Percentiles rank a stretch among this genome's conserved stretches.
These are phyloP conservation scores for Philereme vetulata DNA, from an alignment of 2,888 invertebrate genomes.

Conservation along the genomic window DNA sequence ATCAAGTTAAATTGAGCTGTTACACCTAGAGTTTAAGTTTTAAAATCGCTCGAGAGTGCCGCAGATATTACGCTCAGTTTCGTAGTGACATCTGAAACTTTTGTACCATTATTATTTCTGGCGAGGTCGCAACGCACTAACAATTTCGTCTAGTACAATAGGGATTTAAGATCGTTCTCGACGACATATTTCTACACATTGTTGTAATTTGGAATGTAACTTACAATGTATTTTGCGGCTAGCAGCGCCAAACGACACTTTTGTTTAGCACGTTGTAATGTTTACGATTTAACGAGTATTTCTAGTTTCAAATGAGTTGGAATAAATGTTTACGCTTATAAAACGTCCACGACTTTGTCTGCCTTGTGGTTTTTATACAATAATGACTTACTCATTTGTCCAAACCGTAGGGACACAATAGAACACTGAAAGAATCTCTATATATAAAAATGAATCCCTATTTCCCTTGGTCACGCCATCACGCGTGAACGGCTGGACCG, in stretches of 20 bases:
- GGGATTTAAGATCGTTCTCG: conserved; percentile 38
- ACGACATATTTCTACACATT: conserved; percentile 48
- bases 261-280: conserved; percentile 7
- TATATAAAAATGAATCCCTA: too few relatives aligned
- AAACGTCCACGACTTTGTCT: too few relatives aligned
- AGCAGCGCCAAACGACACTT: conserved; percentile 22
- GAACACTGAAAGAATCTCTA: too few relatives aligned
- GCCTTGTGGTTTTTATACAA: too few relatives aligned
- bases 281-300: conserved; percentile 22
- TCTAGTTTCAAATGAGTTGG: conserved; percentile 19
- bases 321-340: not conserved
- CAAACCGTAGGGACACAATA: too few relatives aligned
- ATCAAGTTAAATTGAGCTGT: not conserved
- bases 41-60: not conserved
- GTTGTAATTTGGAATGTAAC: conserved; percentile 48
- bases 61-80: not conserved
- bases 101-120: not conserved
- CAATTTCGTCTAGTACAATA: conserved; percentile 44
- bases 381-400: too few relatives aligned
- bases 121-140: conserved; percentile 28
- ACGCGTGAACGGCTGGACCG: too few relatives aligned
- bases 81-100: too few relatives aligned
- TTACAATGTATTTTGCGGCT: conserved; percentile 38
- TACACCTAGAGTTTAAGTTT: not conserved
- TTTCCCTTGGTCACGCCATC: too few relatives aligned